Evolutionary conservation across 2,888 invertebrate genomes (phyloP).

Genomic region (Brachycybe producta): DNA sequence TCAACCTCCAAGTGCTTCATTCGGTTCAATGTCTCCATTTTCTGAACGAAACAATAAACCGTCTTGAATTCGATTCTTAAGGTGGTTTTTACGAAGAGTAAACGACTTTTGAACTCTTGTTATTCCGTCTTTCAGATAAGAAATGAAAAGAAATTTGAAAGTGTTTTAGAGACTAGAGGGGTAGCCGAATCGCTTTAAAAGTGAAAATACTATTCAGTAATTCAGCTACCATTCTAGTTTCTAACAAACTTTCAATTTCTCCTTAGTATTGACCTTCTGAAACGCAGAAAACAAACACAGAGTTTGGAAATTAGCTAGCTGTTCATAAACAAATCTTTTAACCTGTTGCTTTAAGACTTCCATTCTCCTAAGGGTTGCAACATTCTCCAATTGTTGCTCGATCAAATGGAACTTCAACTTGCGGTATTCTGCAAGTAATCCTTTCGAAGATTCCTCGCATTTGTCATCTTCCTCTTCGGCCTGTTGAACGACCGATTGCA

Average conservation of each 20-base stretch:
- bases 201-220: too few species aligned
- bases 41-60: constrained; percentile 9
- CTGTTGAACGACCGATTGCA: constrained; percentile 17
- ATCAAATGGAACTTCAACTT: constrained; percentile 21
- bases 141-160: too few species aligned
- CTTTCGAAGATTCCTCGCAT: constrained; percentile 3
- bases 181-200: too few species aligned
- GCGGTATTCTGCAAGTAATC: constrained; percentile 18
- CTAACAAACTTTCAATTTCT: too few species aligned
- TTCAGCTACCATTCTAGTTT: too few species aligned
- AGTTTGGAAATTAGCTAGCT: too few species aligned
- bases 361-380: constrained; percentile 16
- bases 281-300: too few species aligned
- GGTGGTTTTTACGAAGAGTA: too few species aligned
- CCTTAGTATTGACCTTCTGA: too few species aligned
- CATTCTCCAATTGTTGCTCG: constrained; percentile 22
- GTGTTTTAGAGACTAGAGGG: too few species aligned
- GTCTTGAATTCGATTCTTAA: constrained; percentile 1
- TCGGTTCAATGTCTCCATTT: constrained; percentile 16
- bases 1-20: constrained; percentile 21
- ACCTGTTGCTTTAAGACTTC: constrained; percentile 19
- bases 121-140: too few species aligned
- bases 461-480: constrained; percentile 12
- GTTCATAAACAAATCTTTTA: not conserved
- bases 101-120: too few species aligned